Percentiles rank a stretch among this genome's conserved stretches.
Conservation (phyloP, 2,888 invertebrate species). For the Synergus laeviventris region DNA sequence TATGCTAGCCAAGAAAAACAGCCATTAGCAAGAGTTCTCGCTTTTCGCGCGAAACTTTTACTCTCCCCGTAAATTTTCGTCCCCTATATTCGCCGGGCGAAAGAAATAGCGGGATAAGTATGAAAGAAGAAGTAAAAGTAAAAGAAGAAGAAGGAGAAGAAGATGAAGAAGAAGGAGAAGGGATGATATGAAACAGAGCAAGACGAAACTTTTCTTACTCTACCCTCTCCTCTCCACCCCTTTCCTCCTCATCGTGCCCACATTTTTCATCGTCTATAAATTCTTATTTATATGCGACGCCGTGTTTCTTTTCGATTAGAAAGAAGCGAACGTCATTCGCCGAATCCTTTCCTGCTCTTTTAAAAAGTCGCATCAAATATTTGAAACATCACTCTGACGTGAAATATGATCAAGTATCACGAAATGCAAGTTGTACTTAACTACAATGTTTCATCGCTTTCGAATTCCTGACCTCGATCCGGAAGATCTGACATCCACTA, state of each 20-base stretch:
- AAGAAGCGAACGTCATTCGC: constrained; percentile 51
- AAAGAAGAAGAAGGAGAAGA: constrained; percentile 41
- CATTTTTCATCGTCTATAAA: constrained; percentile 75
- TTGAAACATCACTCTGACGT: not conserved
- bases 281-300: constrained; percentile 75
- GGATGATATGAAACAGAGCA: constrained; percentile 33
- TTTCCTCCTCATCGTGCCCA: constrained; percentile 51
- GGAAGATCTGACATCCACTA: not conserved
- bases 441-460: constrained; percentile 43
- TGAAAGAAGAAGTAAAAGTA: constrained; percentile 34
- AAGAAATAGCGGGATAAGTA: constrained; percentile 11
- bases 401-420: not conserved
- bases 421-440: constrained; percentile 36
- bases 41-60: constrained; percentile 75
- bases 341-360: constrained; percentile 38
- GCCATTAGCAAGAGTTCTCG: constrained; percentile 76
- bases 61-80: constrained; percentile 64
- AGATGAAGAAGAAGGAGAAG: constrained; percentile 43
- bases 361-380: constrained; percentile 19
- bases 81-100: constrained; percentile 41
- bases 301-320: constrained; percentile 71
- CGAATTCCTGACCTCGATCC: constrained; percentile 15
- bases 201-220: constrained; percentile 46
- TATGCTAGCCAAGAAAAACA: constrained; percentile 75
- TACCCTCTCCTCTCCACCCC: constrained; percentile 13